Percentiles rank a stretch among this genome's conserved stretches.
Conservation (phyloP, 2,797 vertebrate genomes). For the Momotus momota region DNA sequence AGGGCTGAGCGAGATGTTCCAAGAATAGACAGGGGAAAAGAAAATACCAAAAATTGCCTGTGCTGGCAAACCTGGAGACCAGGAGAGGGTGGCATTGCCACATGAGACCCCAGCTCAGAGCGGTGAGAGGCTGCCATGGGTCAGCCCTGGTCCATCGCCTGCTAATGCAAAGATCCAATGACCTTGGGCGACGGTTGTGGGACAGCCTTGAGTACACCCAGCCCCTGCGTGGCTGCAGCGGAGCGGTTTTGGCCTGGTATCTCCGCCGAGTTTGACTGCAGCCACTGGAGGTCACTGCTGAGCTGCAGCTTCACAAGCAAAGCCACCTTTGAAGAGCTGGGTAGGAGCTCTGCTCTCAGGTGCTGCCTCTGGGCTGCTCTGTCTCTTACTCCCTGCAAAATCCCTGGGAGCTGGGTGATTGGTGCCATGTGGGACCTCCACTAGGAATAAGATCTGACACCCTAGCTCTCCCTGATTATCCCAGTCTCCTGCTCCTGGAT, state of each 20-base stretch:
- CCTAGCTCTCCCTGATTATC: no score
- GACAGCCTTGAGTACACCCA: not conserved
- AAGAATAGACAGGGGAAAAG: no score
- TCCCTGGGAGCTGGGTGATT: not conserved
- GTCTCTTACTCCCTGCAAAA: no score
- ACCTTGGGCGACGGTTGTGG: fast-evolving
- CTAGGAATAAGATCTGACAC: not conserved
- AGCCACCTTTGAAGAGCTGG: not conserved
- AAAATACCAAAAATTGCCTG: not conserved
- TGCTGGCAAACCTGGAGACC: not conserved
- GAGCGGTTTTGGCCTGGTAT: fast-evolving
- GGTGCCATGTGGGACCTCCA: fast-evolving
- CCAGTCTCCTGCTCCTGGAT: not conserved
- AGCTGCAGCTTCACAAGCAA: not conserved
- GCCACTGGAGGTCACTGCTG: constrained; percentile 57
- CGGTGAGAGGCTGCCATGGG: not conserved
- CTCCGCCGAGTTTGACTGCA: not conserved
- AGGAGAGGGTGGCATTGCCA: fast-evolving
- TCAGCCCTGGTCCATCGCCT: fast-evolving
- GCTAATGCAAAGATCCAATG: fast-evolving
- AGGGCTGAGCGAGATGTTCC: not conserved
- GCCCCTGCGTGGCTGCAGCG: fast-evolving
- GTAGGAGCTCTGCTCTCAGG: not conserved
- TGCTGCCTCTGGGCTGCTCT: not conserved
- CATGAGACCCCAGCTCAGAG: not conserved